Percentiles rank a stretch among this genome's conserved stretches.
Conservation (phyloP, 2,888 invertebrate genomes). For the Nymphalis urticae region DNA sequence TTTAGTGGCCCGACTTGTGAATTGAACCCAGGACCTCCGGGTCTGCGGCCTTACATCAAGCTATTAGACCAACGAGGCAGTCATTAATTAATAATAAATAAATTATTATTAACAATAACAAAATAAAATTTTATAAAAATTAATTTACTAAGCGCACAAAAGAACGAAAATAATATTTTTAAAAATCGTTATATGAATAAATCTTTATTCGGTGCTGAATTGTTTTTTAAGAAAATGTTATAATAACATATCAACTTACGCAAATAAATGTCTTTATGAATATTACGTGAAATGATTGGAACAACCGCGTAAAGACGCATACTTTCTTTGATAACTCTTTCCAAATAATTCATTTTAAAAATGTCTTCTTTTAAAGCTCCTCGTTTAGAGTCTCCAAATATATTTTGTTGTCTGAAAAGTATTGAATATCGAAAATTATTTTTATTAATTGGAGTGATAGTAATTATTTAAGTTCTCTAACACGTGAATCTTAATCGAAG, state of each 20-base stretch:
- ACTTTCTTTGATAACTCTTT: constrained; percentile 82
- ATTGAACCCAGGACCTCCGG: too few relatives aligned
- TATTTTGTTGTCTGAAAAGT: constrained; percentile 67
- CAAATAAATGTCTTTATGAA: constrained; percentile 73
- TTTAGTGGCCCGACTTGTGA: too few relatives aligned
- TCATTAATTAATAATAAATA: too few relatives aligned
- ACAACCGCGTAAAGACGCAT: constrained; percentile 82
- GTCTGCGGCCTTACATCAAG: too few relatives aligned
- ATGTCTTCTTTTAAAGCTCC: constrained; percentile 73
- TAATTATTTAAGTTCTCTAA: too few relatives aligned
- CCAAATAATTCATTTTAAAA: constrained; percentile 78
- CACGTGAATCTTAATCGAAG: too few relatives aligned
- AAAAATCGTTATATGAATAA: not conserved
- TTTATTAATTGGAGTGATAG: too few relatives aligned
- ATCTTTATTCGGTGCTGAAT: not conserved
- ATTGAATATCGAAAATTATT: not conserved
- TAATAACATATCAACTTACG: constrained; percentile 60
- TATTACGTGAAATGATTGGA: constrained; percentile 74
- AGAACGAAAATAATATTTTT: not conserved
- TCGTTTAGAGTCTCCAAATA: constrained; percentile 69
- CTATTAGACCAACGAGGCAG: too few relatives aligned
- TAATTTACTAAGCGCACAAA: not conserved
- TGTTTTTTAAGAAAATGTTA: not conserved
- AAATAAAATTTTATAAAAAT: too few relatives aligned
- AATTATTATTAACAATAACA: too few relatives aligned